These are phyloP conservation scores for Lepidurus arcticus DNA, from an alignment of 1,140 invertebrate species.

Conservation along the genomic window DNA sequence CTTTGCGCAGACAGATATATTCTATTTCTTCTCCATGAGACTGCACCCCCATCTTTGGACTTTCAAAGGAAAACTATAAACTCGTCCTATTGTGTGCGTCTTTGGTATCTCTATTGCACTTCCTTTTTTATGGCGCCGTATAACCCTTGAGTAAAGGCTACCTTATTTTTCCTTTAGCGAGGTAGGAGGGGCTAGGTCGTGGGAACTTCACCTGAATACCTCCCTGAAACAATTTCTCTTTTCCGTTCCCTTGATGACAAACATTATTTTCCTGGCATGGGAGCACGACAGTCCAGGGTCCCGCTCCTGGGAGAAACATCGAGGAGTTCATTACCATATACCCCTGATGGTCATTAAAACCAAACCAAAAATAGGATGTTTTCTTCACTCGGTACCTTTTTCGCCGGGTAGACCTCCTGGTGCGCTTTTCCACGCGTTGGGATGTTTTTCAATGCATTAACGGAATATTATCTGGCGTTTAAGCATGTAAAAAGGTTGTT, in stretches of 20 bases:
- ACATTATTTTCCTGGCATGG: constrained; percentile 11
- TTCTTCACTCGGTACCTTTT: not conserved
- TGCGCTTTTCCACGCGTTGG: not conserved
- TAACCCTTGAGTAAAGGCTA: constrained; percentile 2
- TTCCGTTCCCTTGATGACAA: constrained; percentile 19
- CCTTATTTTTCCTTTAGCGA: not conserved
- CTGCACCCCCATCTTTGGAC: not conserved
- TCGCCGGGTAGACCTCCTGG: not conserved
- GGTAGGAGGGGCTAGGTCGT: constrained; percentile 20
- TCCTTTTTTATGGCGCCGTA: not conserved
- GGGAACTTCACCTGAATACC: not conserved
- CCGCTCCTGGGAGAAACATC: constrained; percentile 4
- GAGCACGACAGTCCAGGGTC: constrained; percentile 3
- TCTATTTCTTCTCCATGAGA: not conserved
- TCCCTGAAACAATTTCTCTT: constrained; percentile 17
- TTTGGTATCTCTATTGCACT: not conserved
- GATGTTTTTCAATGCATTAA: not conserved
- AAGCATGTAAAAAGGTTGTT: constrained; percentile 10
- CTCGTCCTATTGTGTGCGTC: not conserved
- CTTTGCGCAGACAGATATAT: not conserved
- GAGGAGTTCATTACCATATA: constrained; percentile 9
- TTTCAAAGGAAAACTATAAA: not conserved
- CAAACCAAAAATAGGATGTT: not conserved
- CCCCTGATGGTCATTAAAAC: constrained; percentile 6
- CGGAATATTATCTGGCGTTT: not conserved